Percentiles rank a stretch among this genome's conserved stretches.
These are phyloP conservation scores for Gopherus flavomarginatus DNA, from an alignment of 2,113 vertebrate genomes.

Conservation along the genomic window DNA sequence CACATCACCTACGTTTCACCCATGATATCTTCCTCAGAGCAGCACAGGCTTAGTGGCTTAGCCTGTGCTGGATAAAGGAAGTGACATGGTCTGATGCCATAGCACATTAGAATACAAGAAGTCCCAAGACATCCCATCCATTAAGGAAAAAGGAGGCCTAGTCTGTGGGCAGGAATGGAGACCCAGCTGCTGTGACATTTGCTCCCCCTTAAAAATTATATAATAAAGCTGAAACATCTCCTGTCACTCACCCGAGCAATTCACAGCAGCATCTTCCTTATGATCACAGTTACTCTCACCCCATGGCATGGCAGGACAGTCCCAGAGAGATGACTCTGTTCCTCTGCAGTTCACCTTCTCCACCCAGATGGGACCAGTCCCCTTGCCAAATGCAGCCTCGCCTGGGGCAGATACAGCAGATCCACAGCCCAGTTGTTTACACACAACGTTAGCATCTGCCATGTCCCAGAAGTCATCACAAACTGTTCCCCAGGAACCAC, in stretches of 20 bases:
- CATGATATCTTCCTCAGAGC: neutral
- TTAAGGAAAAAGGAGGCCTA: too few relatives aligned
- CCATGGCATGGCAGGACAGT: conserved; percentile 50
- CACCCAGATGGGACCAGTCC: conserved; percentile 67
- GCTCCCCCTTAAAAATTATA: neutral
- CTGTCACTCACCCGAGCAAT: conserved; percentile 49
- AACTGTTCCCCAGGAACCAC: neutral
- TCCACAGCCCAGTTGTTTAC: conserved; percentile 62
- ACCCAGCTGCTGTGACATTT: too few relatives aligned
- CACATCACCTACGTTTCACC: neutral
- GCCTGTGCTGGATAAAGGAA: neutral
- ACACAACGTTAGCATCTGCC: conserved; percentile 40
- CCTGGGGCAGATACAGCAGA: conserved; percentile 2
- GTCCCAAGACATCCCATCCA: neutral
- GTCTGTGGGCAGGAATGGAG: too few relatives aligned
- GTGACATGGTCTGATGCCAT: neutral
- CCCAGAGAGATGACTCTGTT: conserved; percentile 62
- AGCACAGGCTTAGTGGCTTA: neutral
- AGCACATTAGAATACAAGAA: neutral
- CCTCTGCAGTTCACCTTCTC: conserved; percentile 55
- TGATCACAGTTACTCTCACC: conserved; percentile 64
- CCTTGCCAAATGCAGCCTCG: conserved; percentile 55
- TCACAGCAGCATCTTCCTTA: conserved; percentile 64
- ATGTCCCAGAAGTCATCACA: conserved; percentile 50
- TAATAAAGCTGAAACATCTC: neutral